phyloP scores from a whole-genome alignment of 2,888 invertebrate species.

The Caenorhabditis plicata region DNA sequence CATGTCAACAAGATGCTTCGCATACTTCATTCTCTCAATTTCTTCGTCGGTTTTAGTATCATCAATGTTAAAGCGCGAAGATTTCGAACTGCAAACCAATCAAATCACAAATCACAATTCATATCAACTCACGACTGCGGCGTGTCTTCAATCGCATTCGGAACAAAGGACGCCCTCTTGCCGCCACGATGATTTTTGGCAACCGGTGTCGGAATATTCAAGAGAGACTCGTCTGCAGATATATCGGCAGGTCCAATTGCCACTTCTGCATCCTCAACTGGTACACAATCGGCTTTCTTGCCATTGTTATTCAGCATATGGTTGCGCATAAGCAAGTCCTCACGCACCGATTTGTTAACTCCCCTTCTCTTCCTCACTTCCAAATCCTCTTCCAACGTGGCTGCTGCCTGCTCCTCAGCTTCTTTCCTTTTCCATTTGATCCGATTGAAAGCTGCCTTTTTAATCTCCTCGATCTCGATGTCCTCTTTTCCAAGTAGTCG shows the following conservation, averaged over 20 bases:
- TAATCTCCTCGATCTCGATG: conserved; percentile 2
- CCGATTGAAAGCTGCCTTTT: conserved; percentile 4
- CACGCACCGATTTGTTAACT: conserved; percentile 7
- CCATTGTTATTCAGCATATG: background rate
- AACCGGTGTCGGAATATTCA: conserved; percentile 9
- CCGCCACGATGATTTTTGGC: conserved; percentile 6
- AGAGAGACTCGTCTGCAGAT: conserved; percentile 18
- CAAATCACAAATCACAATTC: background rate
- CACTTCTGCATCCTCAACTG: background rate
- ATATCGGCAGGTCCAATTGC: conserved; percentile 15
- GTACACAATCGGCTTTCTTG: background rate
- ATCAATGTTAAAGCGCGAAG: conserved; percentile 5
- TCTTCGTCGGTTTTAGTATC: conserved; percentile 1
- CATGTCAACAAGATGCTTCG: conserved; percentile 11
- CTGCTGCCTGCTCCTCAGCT: too few species aligned
- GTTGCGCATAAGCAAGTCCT: conserved; percentile 11
- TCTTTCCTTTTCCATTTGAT: conserved; percentile 21
- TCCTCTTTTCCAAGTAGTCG: conserved; percentile 18
- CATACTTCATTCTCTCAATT: conserved; percentile 12
- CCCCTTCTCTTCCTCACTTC: conserved; percentile 10
- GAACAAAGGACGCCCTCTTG: conserved; percentile 12
- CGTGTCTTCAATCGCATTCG: conserved; percentile 18
- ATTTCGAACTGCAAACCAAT: conserved; percentile 8
- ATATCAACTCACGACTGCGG: conserved; percentile 3
- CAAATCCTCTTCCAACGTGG: conserved; percentile 14